Evolutionary conservation across 2,113 vertebrate genomes (phyloP).

Genomic region (Nansenia antarctica): DNA sequence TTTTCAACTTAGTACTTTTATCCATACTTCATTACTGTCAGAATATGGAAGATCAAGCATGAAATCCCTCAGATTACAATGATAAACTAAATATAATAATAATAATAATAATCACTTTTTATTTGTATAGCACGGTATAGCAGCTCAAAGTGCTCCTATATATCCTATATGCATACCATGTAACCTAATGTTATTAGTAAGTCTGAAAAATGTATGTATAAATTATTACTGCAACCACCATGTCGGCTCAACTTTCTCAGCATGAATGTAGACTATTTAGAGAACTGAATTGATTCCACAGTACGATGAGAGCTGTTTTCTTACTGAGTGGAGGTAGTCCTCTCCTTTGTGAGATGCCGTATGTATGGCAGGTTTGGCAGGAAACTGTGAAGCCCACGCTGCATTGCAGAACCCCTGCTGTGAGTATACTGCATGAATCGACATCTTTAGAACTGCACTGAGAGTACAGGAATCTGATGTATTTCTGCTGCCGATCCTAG

Average conservation of each 20-base stretch:
- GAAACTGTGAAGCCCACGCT: not conserved
- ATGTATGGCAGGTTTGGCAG: constrained; percentile 6
- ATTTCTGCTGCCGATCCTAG: constrained; percentile 25
- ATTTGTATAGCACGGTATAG: too few species aligned
- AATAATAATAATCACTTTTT: too few species aligned
- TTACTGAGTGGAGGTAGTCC: not conserved
- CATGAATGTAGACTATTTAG: not conserved
- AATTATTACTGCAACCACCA: not conserved
- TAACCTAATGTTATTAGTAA: too few species aligned
- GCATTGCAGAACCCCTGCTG: not conserved
- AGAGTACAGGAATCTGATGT: constrained; percentile 32
- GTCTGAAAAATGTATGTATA: too few species aligned
- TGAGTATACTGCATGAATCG: not conserved
- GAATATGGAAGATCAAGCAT: not conserved
- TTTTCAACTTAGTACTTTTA: constrained; percentile 33
- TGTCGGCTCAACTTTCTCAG: not conserved
- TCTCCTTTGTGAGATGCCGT: not conserved
- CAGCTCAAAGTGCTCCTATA: too few species aligned
- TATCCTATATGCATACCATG: too few species aligned
- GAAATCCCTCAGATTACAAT: too few species aligned
- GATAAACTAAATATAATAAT: too few species aligned
- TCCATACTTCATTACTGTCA: constrained; percentile 18
- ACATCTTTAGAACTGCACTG: constrained; percentile 14
- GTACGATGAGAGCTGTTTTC: constrained; percentile 7
- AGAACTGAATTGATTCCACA: constrained; percentile 2